Conservation (phyloP, 35 echinoderm and acorn worm species). For the Heliocidaris tuberculata region DNA sequence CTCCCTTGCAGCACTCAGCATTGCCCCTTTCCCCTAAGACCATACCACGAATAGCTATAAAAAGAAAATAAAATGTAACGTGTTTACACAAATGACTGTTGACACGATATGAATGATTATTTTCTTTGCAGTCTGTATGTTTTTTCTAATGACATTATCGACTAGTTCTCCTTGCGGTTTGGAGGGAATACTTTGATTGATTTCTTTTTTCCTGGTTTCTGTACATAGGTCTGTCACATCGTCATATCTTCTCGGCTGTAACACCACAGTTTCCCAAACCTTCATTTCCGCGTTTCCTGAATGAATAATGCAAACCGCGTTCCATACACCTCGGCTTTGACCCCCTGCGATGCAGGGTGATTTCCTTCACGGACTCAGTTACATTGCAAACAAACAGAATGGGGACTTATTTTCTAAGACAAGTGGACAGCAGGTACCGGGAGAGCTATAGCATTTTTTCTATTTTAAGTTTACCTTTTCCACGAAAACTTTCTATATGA, state of each 20-base stretch:
- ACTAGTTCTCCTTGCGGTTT: background rate
- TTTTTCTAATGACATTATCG: background rate
- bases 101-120: background rate
- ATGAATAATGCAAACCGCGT: conserved; percentile 16
- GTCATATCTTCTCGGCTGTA: background rate
- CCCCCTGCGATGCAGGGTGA: background rate
- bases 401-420: background rate
- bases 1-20: background rate
- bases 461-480: no score
- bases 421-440: background rate
- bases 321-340: background rate
- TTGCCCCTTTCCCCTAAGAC: background rate
- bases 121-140: conserved; percentile 24
- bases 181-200: conserved; percentile 19
- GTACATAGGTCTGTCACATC: background rate
- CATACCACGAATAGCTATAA: background rate
- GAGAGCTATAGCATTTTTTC: no score
- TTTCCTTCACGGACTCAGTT: background rate
- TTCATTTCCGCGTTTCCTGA: conserved; percentile 32
- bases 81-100: conserved; percentile 4
- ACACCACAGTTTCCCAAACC: conserved; percentile 16
- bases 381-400: background rate
- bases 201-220: background rate
- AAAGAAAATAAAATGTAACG: background rate
- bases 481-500: no score